A percentile compares a stretch with the other conserved stretches of the same genome.
Conservation (phyloP, 2,888 invertebrate genomes). For the Mythimna lalbum region DNA sequence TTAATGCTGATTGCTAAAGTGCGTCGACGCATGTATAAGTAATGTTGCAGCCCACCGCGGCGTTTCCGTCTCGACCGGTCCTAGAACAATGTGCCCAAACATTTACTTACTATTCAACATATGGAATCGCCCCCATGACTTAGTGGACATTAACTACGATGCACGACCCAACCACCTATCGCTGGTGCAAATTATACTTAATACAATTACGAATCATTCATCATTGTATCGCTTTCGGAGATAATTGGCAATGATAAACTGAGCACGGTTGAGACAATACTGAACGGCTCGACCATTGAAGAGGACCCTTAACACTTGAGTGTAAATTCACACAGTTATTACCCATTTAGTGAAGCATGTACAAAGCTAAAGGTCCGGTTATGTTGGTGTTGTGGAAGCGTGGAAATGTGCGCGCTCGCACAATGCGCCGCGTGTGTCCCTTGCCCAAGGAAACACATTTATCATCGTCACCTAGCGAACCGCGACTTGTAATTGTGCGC, state of each 20-base stretch:
- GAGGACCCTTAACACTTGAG: slow-evolving; percentile 48
- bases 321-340: slow-evolving; percentile 58
- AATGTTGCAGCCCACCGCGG: slow-evolving; percentile 85
- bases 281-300: slow-evolving; percentile 53
- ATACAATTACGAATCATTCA: slow-evolving; percentile 69
- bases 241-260: slow-evolving; percentile 72
- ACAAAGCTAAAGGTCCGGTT: slow-evolving; percentile 60
- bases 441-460: slow-evolving; percentile 85
- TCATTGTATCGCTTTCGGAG: slow-evolving; percentile 71
- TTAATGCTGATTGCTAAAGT: slow-evolving; percentile 90
- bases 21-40: slow-evolving; percentile 89
- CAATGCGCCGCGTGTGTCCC: slow-evolving; percentile 78
- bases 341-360: slow-evolving; percentile 56
- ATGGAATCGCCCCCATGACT: slow-evolving; percentile 74
- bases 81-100: slow-evolving; percentile 88
- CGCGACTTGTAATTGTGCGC: slow-evolving; percentile 88
- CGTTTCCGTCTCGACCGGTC: slow-evolving; percentile 88
- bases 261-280: slow-evolving; percentile 61
- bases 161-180: slow-evolving; percentile 52
- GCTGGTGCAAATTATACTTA: slow-evolving; percentile 66
- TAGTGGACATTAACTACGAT: slow-evolving; percentile 68
- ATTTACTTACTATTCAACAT: slow-evolving; percentile 81
- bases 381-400: slow-evolving; percentile 64
- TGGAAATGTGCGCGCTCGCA: slow-evolving; percentile 66
- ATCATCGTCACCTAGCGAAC: slow-evolving; percentile 86